Base-by-base conservation (phyloP, 2,888 invertebrate species). In the Geophilus truncorum region DNA sequence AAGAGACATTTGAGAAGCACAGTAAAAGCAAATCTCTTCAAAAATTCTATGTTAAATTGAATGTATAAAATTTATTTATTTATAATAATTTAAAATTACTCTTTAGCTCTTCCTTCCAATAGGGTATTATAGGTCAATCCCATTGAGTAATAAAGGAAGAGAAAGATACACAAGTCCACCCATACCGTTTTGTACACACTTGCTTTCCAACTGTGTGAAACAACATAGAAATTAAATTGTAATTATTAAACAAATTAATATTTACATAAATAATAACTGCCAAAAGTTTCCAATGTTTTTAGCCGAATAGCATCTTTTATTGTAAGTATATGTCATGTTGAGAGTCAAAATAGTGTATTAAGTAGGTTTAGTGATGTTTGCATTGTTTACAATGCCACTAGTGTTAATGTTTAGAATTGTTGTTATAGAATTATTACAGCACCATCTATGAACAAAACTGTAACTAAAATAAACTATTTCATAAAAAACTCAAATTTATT, bases 141-240 rank as follows among this genome's bases (percentile, higher is more conserved):
- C 83, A 97, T 90, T 57, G 90, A 85, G 85, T 95, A 94, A 87
- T 96, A 97, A 80, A 93, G 87, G 36, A 91, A 88, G 82, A 95
- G 89, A 87, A 95, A 97, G 80, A 94, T 90, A 32, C 94, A 86
- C 80, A 96, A 90, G 87, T 97, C 97, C 84, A 94, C 90, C 95
- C 95, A 97, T 82, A 97, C 93, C 84, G 97, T 89, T 88, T 97
- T 97, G 91, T 97, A 97, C 85, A 97, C 94, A 86, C 96, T 96
- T 70, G 96, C 97, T 84, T 92, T 91, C 97, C 97, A 97, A 90
- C 96, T 96, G 89, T 15, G 15, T 40, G 15, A 40, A 40, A 40
- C 2, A 9, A 40, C n/a, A n/a, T n/a, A 12, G 12, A 40, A 9
- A 40, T 12, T 12, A 2, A 40, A 40, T 12, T 40, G 2, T 15